These are phyloP conservation scores for Sebastes schlegelii DNA, from an alignment of 2,113 vertebrate species.

Conservation along the genomic window DNA sequence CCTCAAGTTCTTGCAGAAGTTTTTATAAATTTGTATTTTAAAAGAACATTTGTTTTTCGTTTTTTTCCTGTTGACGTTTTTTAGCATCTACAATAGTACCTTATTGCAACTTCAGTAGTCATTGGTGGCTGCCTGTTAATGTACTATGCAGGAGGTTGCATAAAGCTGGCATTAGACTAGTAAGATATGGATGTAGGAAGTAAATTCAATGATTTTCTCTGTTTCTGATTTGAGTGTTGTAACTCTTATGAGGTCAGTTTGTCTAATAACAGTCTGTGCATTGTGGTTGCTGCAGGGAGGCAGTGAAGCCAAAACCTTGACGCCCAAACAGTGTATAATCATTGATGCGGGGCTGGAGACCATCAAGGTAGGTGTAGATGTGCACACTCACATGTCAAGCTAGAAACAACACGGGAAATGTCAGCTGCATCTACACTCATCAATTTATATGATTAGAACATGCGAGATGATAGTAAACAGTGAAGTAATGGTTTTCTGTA, in stretches of 20 bases:
- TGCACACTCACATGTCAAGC: neutral
- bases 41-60: no score
- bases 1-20: neutral
- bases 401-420: no score
- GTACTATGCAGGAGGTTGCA: neutral
- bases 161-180: neutral
- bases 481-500: neutral
- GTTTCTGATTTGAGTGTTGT: neutral
- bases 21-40: no score
- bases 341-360: conserved; percentile 93
- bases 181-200: neutral
- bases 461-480: neutral
- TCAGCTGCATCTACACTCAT: neutral
- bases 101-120: neutral
- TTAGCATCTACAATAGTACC: no score
- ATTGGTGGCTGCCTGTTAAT: neutral
- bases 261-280: conserved; percentile 9
- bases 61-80: no score
- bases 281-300: conserved; percentile 84
- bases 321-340: conserved; percentile 93
- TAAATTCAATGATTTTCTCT: neutral
- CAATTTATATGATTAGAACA: no score
- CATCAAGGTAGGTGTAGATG: conserved; percentile 88
- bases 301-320: conserved; percentile 91
- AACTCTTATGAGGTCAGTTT: neutral